phyloP scores from a whole-genome alignment of 2,888 invertebrate genomes.

The Yponomeuta plumbellus region DNA sequence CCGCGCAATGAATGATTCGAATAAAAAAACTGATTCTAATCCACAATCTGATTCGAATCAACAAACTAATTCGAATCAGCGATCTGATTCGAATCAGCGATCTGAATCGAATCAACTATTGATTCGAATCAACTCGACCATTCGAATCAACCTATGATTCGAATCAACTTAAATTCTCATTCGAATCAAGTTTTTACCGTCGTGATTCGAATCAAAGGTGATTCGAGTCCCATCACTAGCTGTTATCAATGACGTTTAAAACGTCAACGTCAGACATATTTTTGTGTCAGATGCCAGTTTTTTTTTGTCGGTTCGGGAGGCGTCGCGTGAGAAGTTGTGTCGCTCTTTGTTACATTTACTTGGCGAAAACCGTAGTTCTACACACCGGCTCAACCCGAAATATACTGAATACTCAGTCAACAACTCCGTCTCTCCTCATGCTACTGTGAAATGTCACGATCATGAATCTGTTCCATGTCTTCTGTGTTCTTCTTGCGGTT shows the following conservation, averaged over 20 bases:
- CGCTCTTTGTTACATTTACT: not conserved
- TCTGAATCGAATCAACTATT: too few relatives aligned
- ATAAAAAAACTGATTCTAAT: too few relatives aligned
- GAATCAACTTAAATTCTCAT: too few relatives aligned
- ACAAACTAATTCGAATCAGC: too few relatives aligned
- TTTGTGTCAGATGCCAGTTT: not conserved
- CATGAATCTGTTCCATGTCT: not conserved
- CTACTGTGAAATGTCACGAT: not conserved
- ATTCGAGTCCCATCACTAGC: too few relatives aligned
- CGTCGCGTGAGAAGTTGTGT: not conserved
- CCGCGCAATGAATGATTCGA: too few relatives aligned
- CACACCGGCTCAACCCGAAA: not conserved
- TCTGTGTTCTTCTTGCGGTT: constrained; percentile 44
- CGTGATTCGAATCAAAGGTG: too few relatives aligned
- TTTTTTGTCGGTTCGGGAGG: not conserved
- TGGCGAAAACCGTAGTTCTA: not conserved
- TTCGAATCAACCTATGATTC: too few relatives aligned
- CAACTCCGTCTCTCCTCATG: not conserved
- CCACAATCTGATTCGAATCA: too few relatives aligned
- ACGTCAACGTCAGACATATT: not conserved
- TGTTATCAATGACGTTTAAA: not conserved
- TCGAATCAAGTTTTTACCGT: too few relatives aligned
- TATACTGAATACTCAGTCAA: not conserved
- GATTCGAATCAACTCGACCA: too few relatives aligned
- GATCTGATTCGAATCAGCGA: too few relatives aligned